A percentile compares a stretch with the other conserved stretches of the same genome.
These are phyloP conservation scores for Macropis europaea DNA, from an alignment of 2,888 invertebrate genomes.

Conservation along the genomic window DNA sequence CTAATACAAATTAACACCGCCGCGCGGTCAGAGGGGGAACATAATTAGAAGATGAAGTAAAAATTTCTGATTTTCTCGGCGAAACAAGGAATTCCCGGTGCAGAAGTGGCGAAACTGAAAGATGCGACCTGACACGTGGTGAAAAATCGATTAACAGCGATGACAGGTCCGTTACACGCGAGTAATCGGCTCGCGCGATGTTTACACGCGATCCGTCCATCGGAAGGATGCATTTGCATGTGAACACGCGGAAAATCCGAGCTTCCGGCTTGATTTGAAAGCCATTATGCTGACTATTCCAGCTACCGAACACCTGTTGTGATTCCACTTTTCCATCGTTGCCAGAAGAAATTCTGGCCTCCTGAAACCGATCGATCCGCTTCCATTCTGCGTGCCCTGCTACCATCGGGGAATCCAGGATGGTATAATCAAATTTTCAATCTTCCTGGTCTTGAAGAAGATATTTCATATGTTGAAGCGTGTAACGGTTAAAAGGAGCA, in stretches of 20 bases:
- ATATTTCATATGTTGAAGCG: too few species aligned
- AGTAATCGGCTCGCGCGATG: slow-evolving; percentile 40
- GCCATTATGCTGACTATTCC: slow-evolving; percentile 13
- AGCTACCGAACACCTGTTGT: slow-evolving; percentile 35
- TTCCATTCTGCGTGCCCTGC: too few species aligned
- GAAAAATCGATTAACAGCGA: slow-evolving; percentile 41
- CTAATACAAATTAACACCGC: too few species aligned
- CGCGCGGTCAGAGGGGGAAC: too few species aligned
- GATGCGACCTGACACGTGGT: not conserved
- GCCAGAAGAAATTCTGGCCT: not conserved
- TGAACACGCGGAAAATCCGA: slow-evolving; percentile 42
- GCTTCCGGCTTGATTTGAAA: slow-evolving; percentile 37
- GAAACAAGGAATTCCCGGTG: not conserved
- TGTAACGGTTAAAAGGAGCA: too few species aligned
- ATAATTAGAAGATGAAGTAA: too few species aligned
- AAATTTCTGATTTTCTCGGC: too few species aligned
- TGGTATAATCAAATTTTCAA: too few species aligned
- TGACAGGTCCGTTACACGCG: slow-evolving; percentile 33
- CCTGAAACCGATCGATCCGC: too few species aligned
- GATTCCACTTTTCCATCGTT: slow-evolving; percentile 8
- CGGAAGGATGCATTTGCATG: slow-evolving; percentile 44
- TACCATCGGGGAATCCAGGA: too few species aligned
- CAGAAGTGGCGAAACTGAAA: not conserved
- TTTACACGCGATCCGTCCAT: slow-evolving; percentile 50
- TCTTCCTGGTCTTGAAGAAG: too few species aligned